Evolutionary conservation across 2,113 vertebrate genomes (phyloP).

Genomic region (Limanda limanda): DNA sequence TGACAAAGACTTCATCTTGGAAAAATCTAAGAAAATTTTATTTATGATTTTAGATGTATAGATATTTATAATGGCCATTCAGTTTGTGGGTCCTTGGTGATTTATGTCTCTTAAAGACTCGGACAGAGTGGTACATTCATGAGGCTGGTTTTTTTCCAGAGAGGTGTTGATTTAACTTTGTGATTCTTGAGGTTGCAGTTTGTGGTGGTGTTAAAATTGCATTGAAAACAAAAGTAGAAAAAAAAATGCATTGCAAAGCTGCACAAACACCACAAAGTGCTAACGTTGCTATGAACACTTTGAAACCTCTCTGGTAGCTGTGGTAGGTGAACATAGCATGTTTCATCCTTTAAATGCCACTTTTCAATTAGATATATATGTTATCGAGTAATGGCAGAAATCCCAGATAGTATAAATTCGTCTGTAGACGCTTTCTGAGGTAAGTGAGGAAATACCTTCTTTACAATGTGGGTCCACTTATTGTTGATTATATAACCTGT

Average conservation of each 20-base stretch:
- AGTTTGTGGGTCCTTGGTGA: constrained; percentile 41
- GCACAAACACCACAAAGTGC: too few relatives aligned
- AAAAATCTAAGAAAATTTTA: not conserved
- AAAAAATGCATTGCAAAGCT: too few relatives aligned
- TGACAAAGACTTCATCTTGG: not conserved
- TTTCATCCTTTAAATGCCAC: too few relatives aligned
- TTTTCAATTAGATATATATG: too few relatives aligned
- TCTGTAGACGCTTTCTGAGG: not conserved
- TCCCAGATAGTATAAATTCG: not conserved
- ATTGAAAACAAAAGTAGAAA: too few relatives aligned
- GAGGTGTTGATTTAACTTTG: not conserved
- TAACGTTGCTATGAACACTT: too few relatives aligned
- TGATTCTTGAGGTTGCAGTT: constrained; percentile 1
- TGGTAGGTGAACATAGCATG: too few relatives aligned
- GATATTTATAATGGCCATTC: constrained; percentile 73
- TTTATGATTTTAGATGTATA: not conserved
- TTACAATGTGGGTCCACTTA: too few relatives aligned
- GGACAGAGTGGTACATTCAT: not conserved
- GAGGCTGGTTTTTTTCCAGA: not conserved
- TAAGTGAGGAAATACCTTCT: not conserved
- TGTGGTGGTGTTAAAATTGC: not conserved
- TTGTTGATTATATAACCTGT: not conserved
- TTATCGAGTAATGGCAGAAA: not conserved
- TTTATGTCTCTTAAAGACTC: not conserved
- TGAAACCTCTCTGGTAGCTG: too few relatives aligned